Evolutionary conservation across 2,113 vertebrate genomes (phyloP), one percentile per base, ranked within the genome.

Genomic region (Galemys pyrenaicus): DNA sequence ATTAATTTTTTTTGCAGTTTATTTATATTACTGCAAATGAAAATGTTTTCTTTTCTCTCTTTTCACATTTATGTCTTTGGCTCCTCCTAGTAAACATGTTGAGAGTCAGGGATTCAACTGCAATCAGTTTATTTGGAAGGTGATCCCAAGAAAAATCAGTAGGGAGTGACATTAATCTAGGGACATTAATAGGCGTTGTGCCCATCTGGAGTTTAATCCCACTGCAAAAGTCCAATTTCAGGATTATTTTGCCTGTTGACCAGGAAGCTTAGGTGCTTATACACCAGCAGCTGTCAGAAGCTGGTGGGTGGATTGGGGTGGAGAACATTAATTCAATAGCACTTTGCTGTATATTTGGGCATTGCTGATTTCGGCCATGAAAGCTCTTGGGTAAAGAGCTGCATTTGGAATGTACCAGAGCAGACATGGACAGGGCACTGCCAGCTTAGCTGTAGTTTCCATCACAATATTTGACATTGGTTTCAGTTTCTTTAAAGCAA

Each of bases 401-500:
- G 16, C n/a, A 2, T 70, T n/a, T 79, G 65, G 12, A 89, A 39
- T 70, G 22, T 86, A 30, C 39, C 67, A 49, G 26, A 86, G 30
- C 13, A 37, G 17, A 17, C 32, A 16, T 62, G 30, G 65, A 30
- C 6, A 67, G 64, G 78, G n/a, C 19, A 58, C 77, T 22, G 32
- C 32, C 9, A 6, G 30, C 7, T 90, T 71, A 64, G 79, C 37
- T 74, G 22, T 39, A 58, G 54, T 89, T 70, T 19, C 37, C 39
- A 20, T 93, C 39, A 65, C 32, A 81, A 8, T 64, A 28, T 86
- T 93, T 90, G 10, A 5, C 51, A 54, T 67, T 80, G 49, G n/a
- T 77, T 51, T 92, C 35, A 37, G 92, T 89, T 90, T 84, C 39
- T 95, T 92, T 75, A 67, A 75, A 94, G 39, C 56, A 51, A n/a